A percentile compares a stretch with the other conserved stretches of the same genome.
Conservation (phyloP, 2,888 invertebrate species). For the Morinoia aosen region DNA sequence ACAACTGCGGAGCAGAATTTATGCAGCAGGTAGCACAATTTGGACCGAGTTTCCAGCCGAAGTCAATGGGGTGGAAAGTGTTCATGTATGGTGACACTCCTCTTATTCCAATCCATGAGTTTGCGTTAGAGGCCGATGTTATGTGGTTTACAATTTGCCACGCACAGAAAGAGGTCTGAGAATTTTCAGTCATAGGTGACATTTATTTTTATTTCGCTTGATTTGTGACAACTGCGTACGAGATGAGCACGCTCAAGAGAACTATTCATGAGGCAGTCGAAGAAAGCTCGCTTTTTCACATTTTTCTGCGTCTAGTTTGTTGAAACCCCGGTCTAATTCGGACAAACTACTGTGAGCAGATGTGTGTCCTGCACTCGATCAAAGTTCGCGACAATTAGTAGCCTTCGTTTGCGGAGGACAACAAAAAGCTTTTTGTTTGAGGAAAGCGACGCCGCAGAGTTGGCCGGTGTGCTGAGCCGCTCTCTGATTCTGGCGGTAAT, state of each 20-base stretch:
- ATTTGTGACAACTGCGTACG: not conserved
- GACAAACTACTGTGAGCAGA: not conserved
- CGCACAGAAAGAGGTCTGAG: not conserved
- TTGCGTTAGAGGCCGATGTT: not conserved
- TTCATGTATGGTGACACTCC: too few species aligned
- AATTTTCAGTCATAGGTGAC: not conserved
- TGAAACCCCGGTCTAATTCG: not conserved
- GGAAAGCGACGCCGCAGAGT: not conserved
- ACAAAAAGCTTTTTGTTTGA: conserved; percentile 35
- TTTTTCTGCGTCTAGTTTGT: not conserved
- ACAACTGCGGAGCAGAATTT: too few species aligned
- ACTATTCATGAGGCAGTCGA: not conserved
- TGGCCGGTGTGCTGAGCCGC: not conserved
- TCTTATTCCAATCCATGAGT: too few species aligned
- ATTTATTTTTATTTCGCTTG: not conserved
- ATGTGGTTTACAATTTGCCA: not conserved
- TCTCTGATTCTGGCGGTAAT: not conserved
- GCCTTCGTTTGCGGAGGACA: not conserved
- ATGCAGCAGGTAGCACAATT: too few species aligned
- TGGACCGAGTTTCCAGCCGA: too few species aligned
- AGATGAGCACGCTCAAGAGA: not conserved
- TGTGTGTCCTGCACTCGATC: not conserved
- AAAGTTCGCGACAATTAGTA: not conserved
- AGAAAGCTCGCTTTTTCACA: not conserved
- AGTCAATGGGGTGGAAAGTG: too few species aligned